Conservation (phyloP, 2,888 invertebrate genomes). For the Atethmia centrago region DNA sequence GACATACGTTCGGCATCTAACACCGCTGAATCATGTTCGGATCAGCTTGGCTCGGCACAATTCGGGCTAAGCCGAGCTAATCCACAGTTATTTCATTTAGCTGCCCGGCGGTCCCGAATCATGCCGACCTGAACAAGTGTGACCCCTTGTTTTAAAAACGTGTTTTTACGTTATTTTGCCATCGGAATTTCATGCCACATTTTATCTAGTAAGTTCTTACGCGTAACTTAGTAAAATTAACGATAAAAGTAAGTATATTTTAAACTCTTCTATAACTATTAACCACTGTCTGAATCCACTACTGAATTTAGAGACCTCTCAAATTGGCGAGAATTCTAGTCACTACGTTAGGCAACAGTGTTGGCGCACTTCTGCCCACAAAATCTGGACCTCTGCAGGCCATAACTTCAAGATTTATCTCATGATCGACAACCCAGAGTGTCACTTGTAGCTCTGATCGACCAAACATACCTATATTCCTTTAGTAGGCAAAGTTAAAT, state of each 20-base stretch:
- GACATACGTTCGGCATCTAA: not conserved
- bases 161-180: not conserved
- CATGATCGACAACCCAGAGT: not conserved
- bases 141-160: not conserved
- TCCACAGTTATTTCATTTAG: not conserved
- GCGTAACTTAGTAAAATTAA: not conserved
- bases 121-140: not conserved
- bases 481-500: not conserved
- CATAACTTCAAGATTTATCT: too few relatives aligned
- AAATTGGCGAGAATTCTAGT: not conserved
- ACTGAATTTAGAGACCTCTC: conserved; percentile 20
- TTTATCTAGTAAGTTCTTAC: conserved; percentile 24
- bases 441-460: too few relatives aligned
- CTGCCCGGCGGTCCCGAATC: not conserved
- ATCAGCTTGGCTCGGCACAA: not conserved
- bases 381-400: not conserved
- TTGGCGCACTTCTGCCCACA: not conserved
- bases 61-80: not conserved
- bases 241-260: conserved; percentile 50
- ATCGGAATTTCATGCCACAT: conserved; percentile 1
- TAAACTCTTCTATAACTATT: conserved; percentile 17
- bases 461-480: not conserved
- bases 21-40: not conserved
- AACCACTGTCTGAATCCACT: conserved; percentile 15
- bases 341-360: not conserved